Evolutionary conservation across 1,140 invertebrate species (phyloP), one percentile per base, ranked within the genome.

Genomic region (Steinernema khuongi): DNA sequence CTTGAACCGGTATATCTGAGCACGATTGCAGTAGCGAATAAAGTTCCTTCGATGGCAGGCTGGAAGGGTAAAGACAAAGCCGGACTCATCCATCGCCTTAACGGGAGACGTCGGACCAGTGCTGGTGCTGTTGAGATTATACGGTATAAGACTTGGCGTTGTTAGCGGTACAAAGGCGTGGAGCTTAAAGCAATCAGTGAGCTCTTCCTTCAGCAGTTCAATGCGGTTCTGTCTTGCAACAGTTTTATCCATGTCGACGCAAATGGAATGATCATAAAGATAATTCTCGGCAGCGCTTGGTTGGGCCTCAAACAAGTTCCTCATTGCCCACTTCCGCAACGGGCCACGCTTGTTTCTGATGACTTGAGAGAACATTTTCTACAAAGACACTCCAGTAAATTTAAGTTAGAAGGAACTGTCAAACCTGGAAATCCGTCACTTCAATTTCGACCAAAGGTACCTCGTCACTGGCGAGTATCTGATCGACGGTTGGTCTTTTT

Each of bases 191-290:
- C 33, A 44, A 11, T 29, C 26, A 28, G 36, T 41, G 1, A 77
- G 68, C 31, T 77, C 36, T 14, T 36, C 31, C 26, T 60, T 32
- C n/a, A 74, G 19, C 28, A 19, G 29, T 26, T 67, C 75, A 26
- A 77, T 30, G 32, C 31, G 72, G 22, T 28, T n/a, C 28, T 73
- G 31, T 19, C 22, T 67, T 2, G 31, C 69, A 67, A 73, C 4
- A n/a, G 18, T 73, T 31, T 72, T 72, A 22, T 18, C 72, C 18
- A 32, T 1, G 1, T 72, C 77, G 44, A 28, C 29, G 44, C 70
- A 79, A 18, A 81, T 75, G 7, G 18, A 29, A 18, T 74, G 69
- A 22, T 80, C 79, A 43, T 72, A 80, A 41, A 68, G 66, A 71
- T 80, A 81, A 31, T 73, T 72, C 2, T 28, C 29, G 19, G 50